phyloP scores from a whole-genome alignment of 1,140 invertebrate species.

The Drosophila truncata region DNA sequence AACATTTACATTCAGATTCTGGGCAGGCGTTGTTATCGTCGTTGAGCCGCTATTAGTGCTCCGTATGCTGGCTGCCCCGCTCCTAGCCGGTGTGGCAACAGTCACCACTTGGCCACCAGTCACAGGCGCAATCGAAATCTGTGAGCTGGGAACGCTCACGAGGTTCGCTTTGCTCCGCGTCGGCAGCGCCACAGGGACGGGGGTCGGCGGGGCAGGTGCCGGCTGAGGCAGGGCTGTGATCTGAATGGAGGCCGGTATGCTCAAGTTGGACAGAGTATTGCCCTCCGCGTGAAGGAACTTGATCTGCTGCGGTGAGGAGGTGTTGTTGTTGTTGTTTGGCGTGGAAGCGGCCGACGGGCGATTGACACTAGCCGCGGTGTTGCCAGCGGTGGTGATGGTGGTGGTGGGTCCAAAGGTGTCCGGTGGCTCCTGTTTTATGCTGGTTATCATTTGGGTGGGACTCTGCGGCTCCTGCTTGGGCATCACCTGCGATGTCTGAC shows the following conservation, averaged over 20 bases:
- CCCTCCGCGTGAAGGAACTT: slow-evolving; percentile 65
- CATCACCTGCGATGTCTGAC: slow-evolving; percentile 38
- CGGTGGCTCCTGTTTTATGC: slow-evolving; percentile 82
- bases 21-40: slow-evolving; percentile 56
- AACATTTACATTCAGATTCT: slow-evolving; percentile 72
- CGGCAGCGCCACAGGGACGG: slow-evolving; percentile 2
- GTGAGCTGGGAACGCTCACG: slow-evolving; percentile 34
- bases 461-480: slow-evolving; percentile 82
- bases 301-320: slow-evolving; percentile 58
- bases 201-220: slow-evolving; percentile 4
- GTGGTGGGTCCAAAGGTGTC: slow-evolving; percentile 62
- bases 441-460: slow-evolving; percentile 77
- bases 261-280: slow-evolving; percentile 54
- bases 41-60: slow-evolving; percentile 15
- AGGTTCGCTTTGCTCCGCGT: slow-evolving; percentile 22
- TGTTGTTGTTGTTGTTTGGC: slow-evolving; percentile 27
- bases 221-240: slow-evolving; percentile 74
- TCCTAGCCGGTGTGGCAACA: slow-evolving; percentile 31
- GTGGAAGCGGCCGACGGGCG: slow-evolving; percentile 25
- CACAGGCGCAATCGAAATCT: slow-evolving; percentile 46
- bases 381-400: slow-evolving; percentile 36
- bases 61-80: slow-evolving; percentile 10
- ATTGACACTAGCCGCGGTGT: slow-evolving; percentile 7
- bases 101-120: slow-evolving; percentile 49
- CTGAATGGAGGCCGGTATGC: slow-evolving; percentile 77